phyloP scores from a whole-genome alignment of 2,113 vertebrate species.

The Alectura lathami region DNA sequence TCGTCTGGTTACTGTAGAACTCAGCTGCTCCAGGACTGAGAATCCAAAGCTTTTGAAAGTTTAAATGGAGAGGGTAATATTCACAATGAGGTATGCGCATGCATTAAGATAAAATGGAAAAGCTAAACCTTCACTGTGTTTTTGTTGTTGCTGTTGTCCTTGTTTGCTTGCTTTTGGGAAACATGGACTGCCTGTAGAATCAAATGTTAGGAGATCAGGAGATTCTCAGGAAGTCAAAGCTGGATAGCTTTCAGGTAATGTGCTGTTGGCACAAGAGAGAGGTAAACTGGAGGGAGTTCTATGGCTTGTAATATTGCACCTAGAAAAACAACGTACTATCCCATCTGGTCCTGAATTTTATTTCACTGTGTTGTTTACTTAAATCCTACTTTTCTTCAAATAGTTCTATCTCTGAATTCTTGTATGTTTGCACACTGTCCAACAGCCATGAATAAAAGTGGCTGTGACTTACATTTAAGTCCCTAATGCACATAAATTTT shows the following conservation, averaged over 20 bases:
- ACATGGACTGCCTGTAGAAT: background rate
- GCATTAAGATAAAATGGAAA: background rate
- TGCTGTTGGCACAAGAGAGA: background rate
- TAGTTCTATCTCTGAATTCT: background rate
- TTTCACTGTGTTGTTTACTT: background rate
- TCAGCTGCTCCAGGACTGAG: background rate
- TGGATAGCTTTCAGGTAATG: background rate
- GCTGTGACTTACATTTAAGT: background rate
- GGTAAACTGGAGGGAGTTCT: background rate
- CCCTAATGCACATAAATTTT: background rate
- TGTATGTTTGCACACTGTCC: background rate
- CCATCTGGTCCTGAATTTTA: background rate
- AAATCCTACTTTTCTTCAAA: background rate
- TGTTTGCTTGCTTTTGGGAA: background rate
- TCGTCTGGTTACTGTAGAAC: background rate
- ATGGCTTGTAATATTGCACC: background rate
- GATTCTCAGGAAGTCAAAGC: background rate
- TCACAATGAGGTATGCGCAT: background rate
- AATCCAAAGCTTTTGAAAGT: background rate
- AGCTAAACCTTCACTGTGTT: background rate
- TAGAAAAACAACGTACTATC: background rate
- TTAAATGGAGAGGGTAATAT: background rate
- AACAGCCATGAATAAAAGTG: background rate
- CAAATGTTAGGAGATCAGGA: background rate
- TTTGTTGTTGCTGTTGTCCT: background rate